These are phyloP conservation scores for Tragelaphus scriptus DNA, from an alignment of 2,113 vertebrate genomes.

Conservation along the genomic window DNA sequence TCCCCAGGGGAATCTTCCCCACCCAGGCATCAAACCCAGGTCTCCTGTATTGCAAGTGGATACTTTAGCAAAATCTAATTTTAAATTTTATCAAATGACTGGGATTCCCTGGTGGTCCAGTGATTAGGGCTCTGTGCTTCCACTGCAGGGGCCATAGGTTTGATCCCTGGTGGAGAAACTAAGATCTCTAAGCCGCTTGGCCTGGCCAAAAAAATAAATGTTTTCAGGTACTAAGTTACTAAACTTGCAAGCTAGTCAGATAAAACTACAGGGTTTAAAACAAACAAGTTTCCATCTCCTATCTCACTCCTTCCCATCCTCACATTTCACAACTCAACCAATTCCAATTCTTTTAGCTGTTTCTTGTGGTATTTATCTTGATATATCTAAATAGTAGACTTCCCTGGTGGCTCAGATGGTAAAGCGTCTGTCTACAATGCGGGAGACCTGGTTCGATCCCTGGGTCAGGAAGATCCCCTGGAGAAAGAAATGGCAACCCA, in stretches of 20 bases:
- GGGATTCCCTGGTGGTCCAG: background rate
- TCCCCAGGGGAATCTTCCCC: background rate
- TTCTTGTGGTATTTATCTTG: background rate
- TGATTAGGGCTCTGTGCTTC: background rate
- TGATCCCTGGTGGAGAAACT: background rate
- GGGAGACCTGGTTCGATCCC: no score
- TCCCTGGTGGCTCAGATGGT: no score
- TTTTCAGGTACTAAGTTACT: background rate
- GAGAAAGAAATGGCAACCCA: no score
- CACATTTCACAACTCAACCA: background rate
- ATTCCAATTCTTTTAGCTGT: background rate
- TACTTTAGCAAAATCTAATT: background rate
- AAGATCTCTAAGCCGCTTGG: background rate
- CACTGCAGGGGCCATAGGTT: background rate
- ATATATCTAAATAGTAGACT: background rate
- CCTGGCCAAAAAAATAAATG: background rate
- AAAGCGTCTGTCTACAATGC: no score
- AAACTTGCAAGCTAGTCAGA: background rate
- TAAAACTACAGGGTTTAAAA: background rate
- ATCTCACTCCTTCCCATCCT: background rate
- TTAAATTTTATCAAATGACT: background rate
- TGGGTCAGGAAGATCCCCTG: no score
- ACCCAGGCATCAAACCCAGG: background rate
- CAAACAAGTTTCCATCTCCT: background rate
- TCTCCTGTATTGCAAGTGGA: background rate